Evolutionary conservation across 30 jellyfish, hydroid and myxozoan species (phyloP), one percentile per base, ranked within the genome.

Genomic region (Aurelia sp.): DNA sequence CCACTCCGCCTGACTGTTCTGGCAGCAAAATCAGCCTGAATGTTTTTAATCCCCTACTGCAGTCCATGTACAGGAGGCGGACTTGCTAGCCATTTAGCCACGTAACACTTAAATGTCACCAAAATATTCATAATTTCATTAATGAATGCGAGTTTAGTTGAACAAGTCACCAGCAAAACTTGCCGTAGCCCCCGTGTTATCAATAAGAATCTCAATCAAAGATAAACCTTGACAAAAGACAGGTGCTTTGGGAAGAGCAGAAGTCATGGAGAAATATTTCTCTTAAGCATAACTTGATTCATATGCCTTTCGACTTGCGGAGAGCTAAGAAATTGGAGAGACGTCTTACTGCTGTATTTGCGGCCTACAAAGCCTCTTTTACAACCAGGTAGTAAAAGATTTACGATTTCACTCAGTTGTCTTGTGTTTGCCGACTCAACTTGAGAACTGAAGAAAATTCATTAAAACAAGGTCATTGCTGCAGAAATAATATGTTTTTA

Each of bases 141-240:
- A 8, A 44, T 44, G 55, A 7, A 7, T 7, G 55, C 55, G 55
- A 74, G 22, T 60, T 17, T 30, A 74, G 24, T 71, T 20, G 31
- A 50, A 74, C 85, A 68, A 17, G 67, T 48, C 19, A 17, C 52
- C 20, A 13, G 9, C 69, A 33, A 27, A 57, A 78, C 60, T 8
- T 3, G 73, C 55, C 38, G 5, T 10, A 5, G 63, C 89, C 89
- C 89, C 89, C 89, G 89, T 78, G 80, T 20, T 38, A 7, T 30
- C 61, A 44, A 44, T 12, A 74, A 31, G 68, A 78, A 44, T 19
- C 68, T 48, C 51, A 78, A 40, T 66, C 78, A 64, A 78, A 31
- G 63, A 58, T 44, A 58, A 18, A 13, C 77, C 67, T 62, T 64
- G 63, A 78, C 89, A 78, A 78, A 58, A 44, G 71, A 47, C 89